Percentiles rank a stretch among this genome's conserved stretches.
Conservation (phyloP, 2,888 invertebrate species). For the Tachystola acroxantha region DNA sequence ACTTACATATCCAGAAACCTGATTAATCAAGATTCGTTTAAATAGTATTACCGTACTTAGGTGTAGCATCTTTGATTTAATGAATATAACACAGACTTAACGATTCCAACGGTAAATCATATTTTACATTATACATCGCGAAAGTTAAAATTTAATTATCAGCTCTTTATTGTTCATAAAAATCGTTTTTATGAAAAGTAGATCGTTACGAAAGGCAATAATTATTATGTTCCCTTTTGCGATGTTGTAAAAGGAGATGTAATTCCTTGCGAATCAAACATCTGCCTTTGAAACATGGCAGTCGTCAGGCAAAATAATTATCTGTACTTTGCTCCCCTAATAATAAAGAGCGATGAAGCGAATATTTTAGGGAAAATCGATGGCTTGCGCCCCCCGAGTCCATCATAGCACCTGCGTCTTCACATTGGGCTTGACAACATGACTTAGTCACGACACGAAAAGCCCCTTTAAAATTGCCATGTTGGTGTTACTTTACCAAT, state of each 20-base stretch:
- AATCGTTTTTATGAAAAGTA: constrained; percentile 34
- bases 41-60: no score
- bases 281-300: constrained; percentile 47
- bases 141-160: constrained; percentile 15
- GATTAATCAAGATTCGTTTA: no score
- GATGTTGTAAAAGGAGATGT: constrained; percentile 34
- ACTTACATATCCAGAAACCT: no score
- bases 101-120: constrained; percentile 8
- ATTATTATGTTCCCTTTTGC: constrained; percentile 30
- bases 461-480: background rate
- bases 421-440: background rate
- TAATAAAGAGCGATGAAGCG: constrained; percentile 42
- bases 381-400: constrained; percentile 17
- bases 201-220: constrained; percentile 34
- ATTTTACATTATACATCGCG: constrained; percentile 6
- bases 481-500: no score
- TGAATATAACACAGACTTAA: constrained; percentile 6
- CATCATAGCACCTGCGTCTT: constrained; percentile 27
- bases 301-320: constrained; percentile 55
- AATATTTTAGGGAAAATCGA: constrained; percentile 42
- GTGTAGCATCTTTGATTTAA: no score
- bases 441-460: background rate
- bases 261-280: constrained; percentile 45
- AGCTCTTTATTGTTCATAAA: constrained; percentile 38
- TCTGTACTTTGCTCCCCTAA: constrained; percentile 35